These are phyloP conservation scores for Bambusicola thoracicus DNA, from an alignment of 2,113 vertebrate genomes.

Conservation along the genomic window DNA sequence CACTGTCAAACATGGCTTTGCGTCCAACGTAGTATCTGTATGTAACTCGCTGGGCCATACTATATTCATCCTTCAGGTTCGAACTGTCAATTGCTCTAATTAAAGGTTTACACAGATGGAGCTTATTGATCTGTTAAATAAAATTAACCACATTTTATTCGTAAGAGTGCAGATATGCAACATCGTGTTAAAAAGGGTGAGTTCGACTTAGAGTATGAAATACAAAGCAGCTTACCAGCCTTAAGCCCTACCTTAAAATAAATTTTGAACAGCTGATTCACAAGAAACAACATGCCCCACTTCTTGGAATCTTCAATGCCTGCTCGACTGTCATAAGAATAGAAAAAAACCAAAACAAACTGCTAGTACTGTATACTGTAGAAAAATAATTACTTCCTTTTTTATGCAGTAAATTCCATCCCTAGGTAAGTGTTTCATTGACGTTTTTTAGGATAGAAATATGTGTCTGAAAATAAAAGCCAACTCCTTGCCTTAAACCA, in stretches of 20 bases:
- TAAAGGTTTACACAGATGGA: slow-evolving; percentile 96
- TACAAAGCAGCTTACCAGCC: not conserved
- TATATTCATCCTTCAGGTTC: slow-evolving; percentile 94
- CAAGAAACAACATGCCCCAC: slow-evolving; percentile 98
- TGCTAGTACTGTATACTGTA: not conserved
- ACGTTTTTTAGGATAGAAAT: not conserved
- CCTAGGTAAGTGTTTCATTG: not conserved
- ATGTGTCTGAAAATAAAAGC: not conserved
- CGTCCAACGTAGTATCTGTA: slow-evolving; percentile 96
- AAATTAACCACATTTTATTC: not conserved
- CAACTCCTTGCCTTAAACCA: not conserved
- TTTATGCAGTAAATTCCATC: not conserved
- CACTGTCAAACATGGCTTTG: slow-evolving; percentile 98
- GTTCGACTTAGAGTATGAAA: not conserved
- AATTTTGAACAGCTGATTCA: slow-evolving; percentile 98
- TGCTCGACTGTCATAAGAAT: slow-evolving; percentile 83
- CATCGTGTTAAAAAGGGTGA: not conserved
- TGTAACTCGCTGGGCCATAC: slow-evolving; percentile 91
- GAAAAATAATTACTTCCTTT: not conserved
- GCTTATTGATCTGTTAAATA: slow-evolving; percentile 90
- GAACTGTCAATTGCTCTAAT: slow-evolving; percentile 98
- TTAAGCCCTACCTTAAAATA: slow-evolving; percentile 92
- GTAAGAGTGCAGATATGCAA: not conserved
- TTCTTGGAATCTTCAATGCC: slow-evolving; percentile 97
- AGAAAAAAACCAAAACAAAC: not conserved